Evolutionary conservation across 2,113 vertebrate species (phyloP).

Genomic region (Zootoca vivipara): DNA sequence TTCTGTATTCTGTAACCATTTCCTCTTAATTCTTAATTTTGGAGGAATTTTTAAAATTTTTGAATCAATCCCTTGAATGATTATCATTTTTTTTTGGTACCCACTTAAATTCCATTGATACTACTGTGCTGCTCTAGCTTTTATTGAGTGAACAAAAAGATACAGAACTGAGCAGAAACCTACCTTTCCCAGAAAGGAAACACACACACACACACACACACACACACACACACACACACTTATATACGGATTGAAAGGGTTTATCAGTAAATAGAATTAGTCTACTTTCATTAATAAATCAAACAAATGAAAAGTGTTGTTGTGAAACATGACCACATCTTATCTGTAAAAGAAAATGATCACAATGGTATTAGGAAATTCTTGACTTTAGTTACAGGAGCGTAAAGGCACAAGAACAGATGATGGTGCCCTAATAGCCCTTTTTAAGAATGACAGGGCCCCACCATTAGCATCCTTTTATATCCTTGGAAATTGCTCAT

Average conservation of each 20-base stretch:
- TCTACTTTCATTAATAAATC: conserved; percentile 81
- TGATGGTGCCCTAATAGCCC: conserved; percentile 87
- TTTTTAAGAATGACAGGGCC: conserved; percentile 94
- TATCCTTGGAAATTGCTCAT: conserved; percentile 93
- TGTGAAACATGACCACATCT: conserved; percentile 87
- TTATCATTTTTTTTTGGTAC: conserved; percentile 31
- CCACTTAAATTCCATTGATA: conserved; percentile 51
- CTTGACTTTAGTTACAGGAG: conserved; percentile 89
- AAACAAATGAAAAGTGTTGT: conserved; percentile 87
- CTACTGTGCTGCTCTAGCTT: conserved; percentile 50
- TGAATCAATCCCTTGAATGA: conserved; percentile 30
- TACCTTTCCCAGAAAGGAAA: neutral
- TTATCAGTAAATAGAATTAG: conserved; percentile 90
- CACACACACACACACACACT: neutral
- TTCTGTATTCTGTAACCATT: neutral
- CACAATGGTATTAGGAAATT: conserved; percentile 89
- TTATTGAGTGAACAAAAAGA: conserved; percentile 55
- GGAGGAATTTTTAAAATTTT: neutral
- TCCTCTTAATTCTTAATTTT: neutral
- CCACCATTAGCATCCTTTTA: conserved; percentile 92
- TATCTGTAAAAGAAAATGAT: conserved; percentile 83
- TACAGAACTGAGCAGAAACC: neutral
- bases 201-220: neutral
- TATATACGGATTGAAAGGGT: conserved; percentile 65
- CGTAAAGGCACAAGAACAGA: conserved; percentile 87